Base-by-base conservation (phyloP, 2,888 invertebrate genomes). In the Ennomos quercinarius region DNA sequence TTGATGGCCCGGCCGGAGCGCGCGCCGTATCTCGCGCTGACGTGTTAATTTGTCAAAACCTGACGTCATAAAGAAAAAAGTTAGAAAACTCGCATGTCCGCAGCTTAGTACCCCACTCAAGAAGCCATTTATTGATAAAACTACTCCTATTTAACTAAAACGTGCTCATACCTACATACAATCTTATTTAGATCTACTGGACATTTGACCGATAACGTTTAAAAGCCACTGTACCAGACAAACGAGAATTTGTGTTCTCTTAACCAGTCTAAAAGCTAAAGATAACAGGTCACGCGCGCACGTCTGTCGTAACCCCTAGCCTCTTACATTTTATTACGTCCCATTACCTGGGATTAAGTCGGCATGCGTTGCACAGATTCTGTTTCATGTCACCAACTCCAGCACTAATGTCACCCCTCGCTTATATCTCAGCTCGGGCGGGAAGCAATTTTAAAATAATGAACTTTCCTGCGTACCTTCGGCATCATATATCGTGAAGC, bases 311-410 rank as follows among this genome's bases (percentile, higher is more conserved):
- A 87, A 87, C 84, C 81, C 77, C 76, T 81, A 78, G 83, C 80
- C 89, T 89, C 87, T 89, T 89, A 89, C 89, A 88, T 89, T 91
- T 90, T 90, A 90, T 89, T 88, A 85, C 83, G 76, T 76, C 81
- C 84, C 87, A 88, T 90, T 89, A 89, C 87, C 86, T 83, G 81
- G 83, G 85, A 89, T 89, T 89, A 89, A 87, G 86, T 83, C 84
- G 73, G 80, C 83, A 84, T 86, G 84, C 84, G 86, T 84, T 78
- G 81, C 76, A 74, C 74, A 80, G 80, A 80, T 83, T 83, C 84
- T 86, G 83, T 81, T 82, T 81, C 85, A 82, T 83, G 84, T 81
- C 79, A 70, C 73, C 80, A 74, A 67, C 75, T 76, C 76, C 71
- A 68, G 64, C 73, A 76, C 73, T 84, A 83, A 81, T 81, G 76